A percentile compares a stretch with the other conserved stretches of the same genome.
Evolutionary conservation across 2,797 vertebrate genomes (phyloP).

Genomic region (Squalus acanthias): DNA sequence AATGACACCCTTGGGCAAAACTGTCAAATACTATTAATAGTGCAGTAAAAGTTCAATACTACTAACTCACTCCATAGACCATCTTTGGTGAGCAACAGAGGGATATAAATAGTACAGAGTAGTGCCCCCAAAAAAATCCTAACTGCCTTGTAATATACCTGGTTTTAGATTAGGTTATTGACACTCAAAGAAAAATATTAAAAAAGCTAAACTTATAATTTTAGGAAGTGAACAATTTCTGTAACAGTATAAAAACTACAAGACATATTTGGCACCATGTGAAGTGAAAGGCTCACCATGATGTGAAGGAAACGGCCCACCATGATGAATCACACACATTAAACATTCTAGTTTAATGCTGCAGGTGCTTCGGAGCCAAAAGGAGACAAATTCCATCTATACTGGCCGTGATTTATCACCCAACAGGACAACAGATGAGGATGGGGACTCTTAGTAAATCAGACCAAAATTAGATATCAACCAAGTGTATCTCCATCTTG

Average conservation of each 20-base stretch:
- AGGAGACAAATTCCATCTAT: background rate
- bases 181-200: background rate
- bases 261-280: background rate
- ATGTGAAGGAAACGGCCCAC: background rate
- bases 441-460: background rate
- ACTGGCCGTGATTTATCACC: background rate
- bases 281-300: background rate
- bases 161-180: background rate
- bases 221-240: background rate
- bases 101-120: background rate
- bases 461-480: background rate
- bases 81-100: background rate
- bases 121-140: background rate
- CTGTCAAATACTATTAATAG: slow-evolving; percentile 30
- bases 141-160: background rate
- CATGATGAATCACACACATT: background rate
- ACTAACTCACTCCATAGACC: background rate
- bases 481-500: background rate
- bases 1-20: slow-evolving; percentile 17
- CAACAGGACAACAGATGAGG: background rate
- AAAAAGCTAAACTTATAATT: background rate
- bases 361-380: background rate
- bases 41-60: background rate
- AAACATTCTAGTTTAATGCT: slow-evolving; percentile 9
- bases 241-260: no score